phyloP scores from a whole-genome alignment of 2,113 vertebrate species.

The Maccullochella peelii region DNA sequence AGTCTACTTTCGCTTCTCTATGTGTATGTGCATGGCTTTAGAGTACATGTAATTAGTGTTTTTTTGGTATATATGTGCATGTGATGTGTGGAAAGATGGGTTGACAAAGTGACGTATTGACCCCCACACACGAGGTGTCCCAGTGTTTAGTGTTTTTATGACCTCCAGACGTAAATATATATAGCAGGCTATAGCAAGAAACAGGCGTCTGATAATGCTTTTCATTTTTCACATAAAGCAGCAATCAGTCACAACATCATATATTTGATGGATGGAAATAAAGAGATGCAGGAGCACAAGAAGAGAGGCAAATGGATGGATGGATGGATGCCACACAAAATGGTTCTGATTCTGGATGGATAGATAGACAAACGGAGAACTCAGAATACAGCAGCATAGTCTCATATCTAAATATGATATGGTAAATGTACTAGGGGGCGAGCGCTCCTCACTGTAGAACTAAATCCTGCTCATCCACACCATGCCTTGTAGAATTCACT shows the following conservation, averaged over 20 bases:
- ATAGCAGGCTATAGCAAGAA: background rate
- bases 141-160: background rate
- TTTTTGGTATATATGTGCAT: conserved; percentile 6
- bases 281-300: background rate
- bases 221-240: background rate
- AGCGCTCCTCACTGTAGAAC: background rate
- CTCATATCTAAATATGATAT: background rate
- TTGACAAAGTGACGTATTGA: background rate
- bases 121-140: background rate
- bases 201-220: background rate
- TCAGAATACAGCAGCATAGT: background rate
- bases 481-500: background rate
- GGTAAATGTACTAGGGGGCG: background rate
- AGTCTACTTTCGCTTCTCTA: background rate
- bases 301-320: background rate
- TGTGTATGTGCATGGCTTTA: background rate
- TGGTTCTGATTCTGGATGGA: no score
- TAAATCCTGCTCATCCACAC: background rate
- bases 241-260: background rate
- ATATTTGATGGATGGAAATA: background rate
- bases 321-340: no score
- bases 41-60: background rate
- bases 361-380: background rate
- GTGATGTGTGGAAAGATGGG: background rate
- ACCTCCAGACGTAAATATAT: background rate